A percentile compares a stretch with the other conserved stretches of the same genome.
Evolutionary conservation across 2,797 vertebrate genomes (phyloP).

Genomic region (Tachyglossus aculeatus): DNA sequence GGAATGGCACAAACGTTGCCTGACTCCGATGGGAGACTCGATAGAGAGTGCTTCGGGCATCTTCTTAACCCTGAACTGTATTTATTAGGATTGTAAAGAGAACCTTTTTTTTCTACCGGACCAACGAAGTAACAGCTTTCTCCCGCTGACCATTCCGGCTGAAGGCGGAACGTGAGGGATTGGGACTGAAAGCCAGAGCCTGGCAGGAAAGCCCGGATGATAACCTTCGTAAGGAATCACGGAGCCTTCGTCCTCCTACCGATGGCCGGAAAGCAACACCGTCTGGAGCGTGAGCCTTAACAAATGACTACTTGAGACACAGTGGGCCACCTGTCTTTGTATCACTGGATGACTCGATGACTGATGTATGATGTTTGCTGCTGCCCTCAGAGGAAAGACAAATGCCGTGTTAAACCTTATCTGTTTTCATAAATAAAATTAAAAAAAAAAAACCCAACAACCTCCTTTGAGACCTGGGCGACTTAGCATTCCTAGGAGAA

Average conservation of each 20-base stretch:
- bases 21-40: slow-evolving; percentile 35
- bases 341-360: slow-evolving; percentile 23
- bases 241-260: slow-evolving; percentile 12
- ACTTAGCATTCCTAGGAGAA: slow-evolving; percentile 11
- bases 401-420: slow-evolving; percentile 14
- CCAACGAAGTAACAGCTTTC: slow-evolving; percentile 65
- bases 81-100: slow-evolving; percentile 51
- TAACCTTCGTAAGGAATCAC: slow-evolving; percentile 37
- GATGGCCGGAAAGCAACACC: slow-evolving; percentile 24
- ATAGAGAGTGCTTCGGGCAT: slow-evolving; percentile 53
- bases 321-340: slow-evolving; percentile 7
- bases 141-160: slow-evolving; percentile 54
- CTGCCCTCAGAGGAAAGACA: slow-evolving; percentile 25
- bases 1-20: slow-evolving; percentile 10
- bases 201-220: slow-evolving; percentile 31
- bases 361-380: background rate
- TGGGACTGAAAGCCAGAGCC: slow-evolving; percentile 31
- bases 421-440: slow-evolving; percentile 45
- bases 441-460: background rate
- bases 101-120: slow-evolving; percentile 14
- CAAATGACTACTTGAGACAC: slow-evolving; percentile 17
- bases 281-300: slow-evolving; percentile 20
- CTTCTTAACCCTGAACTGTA: slow-evolving; percentile 54
- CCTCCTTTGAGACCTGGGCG: slow-evolving; percentile 6
- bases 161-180: slow-evolving; percentile 51